phyloP scores from a whole-genome alignment of 2,888 invertebrate genomes.

The Argynnis bischoffii region DNA sequence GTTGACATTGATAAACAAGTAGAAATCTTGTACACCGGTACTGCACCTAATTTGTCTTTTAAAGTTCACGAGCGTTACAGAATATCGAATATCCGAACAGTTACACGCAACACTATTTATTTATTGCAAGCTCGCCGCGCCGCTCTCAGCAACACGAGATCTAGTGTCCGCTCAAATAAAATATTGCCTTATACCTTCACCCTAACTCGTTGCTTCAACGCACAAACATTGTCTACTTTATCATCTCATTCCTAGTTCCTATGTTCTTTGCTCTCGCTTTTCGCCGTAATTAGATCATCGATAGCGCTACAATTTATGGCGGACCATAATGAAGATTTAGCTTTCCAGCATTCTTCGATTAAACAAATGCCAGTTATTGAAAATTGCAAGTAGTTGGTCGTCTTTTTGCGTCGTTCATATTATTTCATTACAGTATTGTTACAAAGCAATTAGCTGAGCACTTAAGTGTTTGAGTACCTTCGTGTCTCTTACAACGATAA shows the following conservation, averaged over 20 bases:
- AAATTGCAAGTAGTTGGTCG: constrained; percentile 56
- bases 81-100: constrained; percentile 62
- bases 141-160: constrained; percentile 60
- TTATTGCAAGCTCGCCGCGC: constrained; percentile 55
- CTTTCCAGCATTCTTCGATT: constrained; percentile 34
- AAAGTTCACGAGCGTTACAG: constrained; percentile 60
- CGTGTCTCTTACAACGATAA: constrained; percentile 14
- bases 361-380: no score
- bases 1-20: constrained; percentile 23
- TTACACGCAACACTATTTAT: constrained; percentile 63
- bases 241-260: constrained; percentile 34
- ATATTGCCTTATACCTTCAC: constrained; percentile 55
- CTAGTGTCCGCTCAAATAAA: constrained; percentile 63
- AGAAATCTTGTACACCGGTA: constrained; percentile 27
- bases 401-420: constrained; percentile 56
- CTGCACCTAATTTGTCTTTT: constrained; percentile 40
- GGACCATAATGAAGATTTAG: constrained; percentile 74
- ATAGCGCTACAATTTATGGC: constrained; percentile 67
- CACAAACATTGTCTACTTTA: constrained; percentile 36
- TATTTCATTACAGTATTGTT: constrained; percentile 43
- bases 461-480: constrained; percentile 27
- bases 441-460: constrained; percentile 44
- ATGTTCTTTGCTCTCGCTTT: constrained; percentile 43
- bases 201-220: constrained; percentile 38
- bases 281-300: constrained; percentile 65